Percentiles rank a stretch among this genome's conserved stretches.
These are phyloP conservation scores for Ormyrus pomaceus DNA, from an alignment of 2,888 invertebrate species.

Conservation along the genomic window DNA sequence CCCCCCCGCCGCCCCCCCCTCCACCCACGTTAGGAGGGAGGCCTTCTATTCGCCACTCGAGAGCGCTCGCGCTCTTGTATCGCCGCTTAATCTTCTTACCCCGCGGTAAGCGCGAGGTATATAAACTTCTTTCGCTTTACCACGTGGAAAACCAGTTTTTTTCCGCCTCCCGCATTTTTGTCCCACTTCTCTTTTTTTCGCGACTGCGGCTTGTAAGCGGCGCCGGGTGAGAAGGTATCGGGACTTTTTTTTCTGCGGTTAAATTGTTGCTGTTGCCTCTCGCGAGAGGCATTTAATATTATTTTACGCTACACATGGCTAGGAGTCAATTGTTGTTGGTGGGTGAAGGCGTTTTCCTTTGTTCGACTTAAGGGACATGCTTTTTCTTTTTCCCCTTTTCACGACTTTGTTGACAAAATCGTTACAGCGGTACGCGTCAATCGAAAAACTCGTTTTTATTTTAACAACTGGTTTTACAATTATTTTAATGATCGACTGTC, in stretches of 20 bases:
- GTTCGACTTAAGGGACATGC: no score
- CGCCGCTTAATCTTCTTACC: conserved; percentile 32
- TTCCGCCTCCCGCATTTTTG: conserved; percentile 32
- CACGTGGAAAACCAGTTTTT: conserved; percentile 50
- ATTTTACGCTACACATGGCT: neutral
- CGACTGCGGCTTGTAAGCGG: neutral
- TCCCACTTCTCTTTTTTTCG: neutral
- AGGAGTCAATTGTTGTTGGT: no score
- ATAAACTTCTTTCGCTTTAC: conserved; percentile 49
- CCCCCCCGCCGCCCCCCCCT: neutral
- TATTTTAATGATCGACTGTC: no score
- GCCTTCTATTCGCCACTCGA: neutral
- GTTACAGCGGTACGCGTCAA: no score
- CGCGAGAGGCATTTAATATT: conserved; percentile 20
- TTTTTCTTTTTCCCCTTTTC: no score
- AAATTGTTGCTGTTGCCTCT: conserved; percentile 12
- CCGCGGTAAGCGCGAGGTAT: neutral
- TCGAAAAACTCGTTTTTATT: no score
- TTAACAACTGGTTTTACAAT: no score
- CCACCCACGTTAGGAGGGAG: conserved; percentile 2
- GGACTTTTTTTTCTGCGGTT: conserved; percentile 29
- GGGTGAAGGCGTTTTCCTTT: no score
- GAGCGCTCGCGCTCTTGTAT: conserved; percentile 39
- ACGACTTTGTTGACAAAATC: no score
- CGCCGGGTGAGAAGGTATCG: conserved; percentile 27